phyloP scores from a whole-genome alignment of 1,140 invertebrate genomes.

The Carcinoscorpius rotundicauda region DNA sequence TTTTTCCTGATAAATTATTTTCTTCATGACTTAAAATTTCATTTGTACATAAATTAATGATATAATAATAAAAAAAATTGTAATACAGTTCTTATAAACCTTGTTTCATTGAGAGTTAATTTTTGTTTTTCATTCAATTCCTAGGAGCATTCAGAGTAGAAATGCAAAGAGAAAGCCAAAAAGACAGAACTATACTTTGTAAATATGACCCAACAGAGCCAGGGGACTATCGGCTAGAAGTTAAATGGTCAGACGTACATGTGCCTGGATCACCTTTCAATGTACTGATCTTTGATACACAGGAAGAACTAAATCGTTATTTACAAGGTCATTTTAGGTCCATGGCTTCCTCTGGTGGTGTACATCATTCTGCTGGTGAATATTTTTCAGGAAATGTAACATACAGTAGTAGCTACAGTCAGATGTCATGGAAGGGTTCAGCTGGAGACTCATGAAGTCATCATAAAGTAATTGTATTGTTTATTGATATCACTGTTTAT shows the following conservation, averaged over 20 bases:
- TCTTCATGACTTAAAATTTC: too few relatives aligned
- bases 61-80: too few relatives aligned
- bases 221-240: slow-evolving; percentile 94
- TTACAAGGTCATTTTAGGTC: slow-evolving; percentile 25
- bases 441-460: slow-evolving; percentile 21
- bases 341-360: slow-evolving; percentile 21
- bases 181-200: slow-evolving; percentile 95
- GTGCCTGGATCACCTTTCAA: slow-evolving; percentile 95
- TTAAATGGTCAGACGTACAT: slow-evolving; percentile 95
- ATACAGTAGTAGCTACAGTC: slow-evolving; percentile 39
- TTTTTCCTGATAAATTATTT: too few relatives aligned
- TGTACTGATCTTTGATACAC: slow-evolving; percentile 97
- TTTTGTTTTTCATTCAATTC: too few relatives aligned
- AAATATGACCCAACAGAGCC: slow-evolving; percentile 94
- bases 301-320: slow-evolving; percentile 70
- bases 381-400: slow-evolving; percentile 41
- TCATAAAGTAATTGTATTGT: too few relatives aligned
- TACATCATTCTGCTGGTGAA: slow-evolving; percentile 31
- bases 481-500: too few relatives aligned
- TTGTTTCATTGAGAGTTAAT: too few relatives aligned
- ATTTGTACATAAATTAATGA: too few relatives aligned
- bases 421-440: slow-evolving; percentile 39
- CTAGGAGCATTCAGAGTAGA: slow-evolving; percentile 91
- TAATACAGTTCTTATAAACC: too few relatives aligned
- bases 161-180: slow-evolving; percentile 98